Conservation (phyloP, 2,113 vertebrate species). For the Trochalopteron elliotii region DNA sequence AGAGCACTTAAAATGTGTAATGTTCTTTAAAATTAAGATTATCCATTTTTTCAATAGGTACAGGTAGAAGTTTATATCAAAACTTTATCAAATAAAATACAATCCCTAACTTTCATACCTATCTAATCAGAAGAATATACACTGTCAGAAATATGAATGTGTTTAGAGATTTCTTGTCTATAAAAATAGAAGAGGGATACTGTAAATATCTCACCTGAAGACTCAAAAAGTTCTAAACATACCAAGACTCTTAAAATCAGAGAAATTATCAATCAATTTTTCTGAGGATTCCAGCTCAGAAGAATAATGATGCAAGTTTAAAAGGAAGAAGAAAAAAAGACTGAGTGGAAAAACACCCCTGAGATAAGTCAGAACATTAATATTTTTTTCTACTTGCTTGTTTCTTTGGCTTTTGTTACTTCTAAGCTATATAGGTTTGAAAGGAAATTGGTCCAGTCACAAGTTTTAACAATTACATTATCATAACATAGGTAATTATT, state of each 20-base stretch:
- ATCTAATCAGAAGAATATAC: not conserved
- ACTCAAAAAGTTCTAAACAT: not conserved
- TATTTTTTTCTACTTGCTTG: not conserved
- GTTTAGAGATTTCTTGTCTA: not conserved
- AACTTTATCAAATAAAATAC: not conserved
- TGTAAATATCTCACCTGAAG: not conserved
- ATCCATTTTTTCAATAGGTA: not conserved
- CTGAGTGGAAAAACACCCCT: not conserved
- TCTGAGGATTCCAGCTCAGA: not conserved
- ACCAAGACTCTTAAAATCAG: not conserved
- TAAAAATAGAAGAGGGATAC: slow-evolving; percentile 7
- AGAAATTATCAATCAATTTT: not conserved
- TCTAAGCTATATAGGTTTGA: not conserved
- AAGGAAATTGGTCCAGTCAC: not conserved
- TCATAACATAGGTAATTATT: not conserved
- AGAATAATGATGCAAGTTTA: not conserved
- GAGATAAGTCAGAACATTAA: not conserved
- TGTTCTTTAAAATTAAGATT: not conserved
- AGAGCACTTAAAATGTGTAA: slow-evolving; percentile 53
- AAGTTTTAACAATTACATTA: not conserved
- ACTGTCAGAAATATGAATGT: not conserved
- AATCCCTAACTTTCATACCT: not conserved
- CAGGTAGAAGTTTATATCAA: not conserved
- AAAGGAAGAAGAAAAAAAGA: not conserved
- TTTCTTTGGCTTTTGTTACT: slow-evolving; percentile 26